Evolutionary conservation across 2,888 invertebrate species (phyloP).

Genomic region (Stramonita haemastoma): DNA sequence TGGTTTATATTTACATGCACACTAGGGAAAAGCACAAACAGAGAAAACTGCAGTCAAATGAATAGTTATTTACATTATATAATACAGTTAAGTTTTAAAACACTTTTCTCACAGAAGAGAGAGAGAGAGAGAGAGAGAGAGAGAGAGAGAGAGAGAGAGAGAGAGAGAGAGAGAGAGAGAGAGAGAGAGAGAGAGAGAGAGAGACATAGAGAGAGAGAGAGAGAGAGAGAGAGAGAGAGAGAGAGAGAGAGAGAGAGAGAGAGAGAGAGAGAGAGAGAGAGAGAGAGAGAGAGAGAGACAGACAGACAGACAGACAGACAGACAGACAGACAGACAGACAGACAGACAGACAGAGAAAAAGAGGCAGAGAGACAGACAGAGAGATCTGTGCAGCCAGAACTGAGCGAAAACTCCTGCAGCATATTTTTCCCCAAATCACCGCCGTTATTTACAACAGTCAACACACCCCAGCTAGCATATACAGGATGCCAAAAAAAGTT

Average conservation of each 20-base stretch:
- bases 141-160: background rate
- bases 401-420: no score
- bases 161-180: conserved; percentile 32
- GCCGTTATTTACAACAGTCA: background rate
- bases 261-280: background rate
- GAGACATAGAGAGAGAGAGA: background rate
- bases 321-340: background rate
- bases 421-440: no score
- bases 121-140: background rate
- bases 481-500: no score
- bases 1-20: no score
- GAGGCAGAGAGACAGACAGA: background rate
- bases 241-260: background rate
- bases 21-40: no score
- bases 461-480: background rate
- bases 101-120: background rate
- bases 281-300: background rate
- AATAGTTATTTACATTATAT: no score
- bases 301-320: background rate
- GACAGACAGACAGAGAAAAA: background rate
- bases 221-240: background rate
- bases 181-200: background rate
- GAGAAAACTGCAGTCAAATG: no score
- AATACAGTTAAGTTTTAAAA: no score
- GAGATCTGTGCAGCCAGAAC: no score